phyloP scores from a whole-genome alignment of 1,140 invertebrate species.

The Penaeus japonicus region DNA sequence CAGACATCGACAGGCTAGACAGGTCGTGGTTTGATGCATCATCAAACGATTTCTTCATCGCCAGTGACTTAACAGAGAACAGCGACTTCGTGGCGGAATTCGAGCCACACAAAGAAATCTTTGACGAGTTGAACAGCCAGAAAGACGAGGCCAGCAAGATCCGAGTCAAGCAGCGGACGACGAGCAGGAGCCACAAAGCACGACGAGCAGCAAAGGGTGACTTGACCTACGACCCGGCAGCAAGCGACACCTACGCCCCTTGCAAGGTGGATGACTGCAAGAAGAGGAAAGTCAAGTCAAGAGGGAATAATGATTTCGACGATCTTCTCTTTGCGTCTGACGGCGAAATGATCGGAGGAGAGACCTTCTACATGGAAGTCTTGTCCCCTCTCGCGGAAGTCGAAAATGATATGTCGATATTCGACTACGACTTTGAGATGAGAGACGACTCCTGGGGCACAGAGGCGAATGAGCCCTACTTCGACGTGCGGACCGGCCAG shows the following conservation, averaged over 20 bases:
- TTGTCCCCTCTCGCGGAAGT: background rate
- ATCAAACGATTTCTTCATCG: slow-evolving; percentile 38
- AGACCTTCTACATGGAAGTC: background rate
- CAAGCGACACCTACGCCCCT: slow-evolving; percentile 6
- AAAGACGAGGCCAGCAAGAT: background rate
- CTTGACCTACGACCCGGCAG: background rate
- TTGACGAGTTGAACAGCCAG: background rate
- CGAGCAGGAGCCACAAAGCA: background rate
- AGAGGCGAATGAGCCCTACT: slow-evolving; percentile 38
- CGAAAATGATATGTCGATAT: background rate
- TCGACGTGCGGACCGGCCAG: slow-evolving; percentile 35
- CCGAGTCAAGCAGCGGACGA: background rate
- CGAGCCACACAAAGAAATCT: no score
- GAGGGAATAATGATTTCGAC: background rate
- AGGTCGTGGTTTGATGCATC: slow-evolving; percentile 32
- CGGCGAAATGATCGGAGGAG: background rate
- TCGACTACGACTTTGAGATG: slow-evolving; percentile 46
- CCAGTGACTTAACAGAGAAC: no score
- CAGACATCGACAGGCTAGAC: background rate
- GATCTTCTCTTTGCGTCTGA: background rate
- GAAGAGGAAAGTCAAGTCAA: background rate
- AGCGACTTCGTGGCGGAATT: no score
- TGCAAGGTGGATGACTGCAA: background rate
- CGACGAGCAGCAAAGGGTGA: no score
- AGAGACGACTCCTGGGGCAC: slow-evolving; percentile 36